phyloP scores from a whole-genome alignment of 2,797 vertebrate species.

The Masticophis lateralis region DNA sequence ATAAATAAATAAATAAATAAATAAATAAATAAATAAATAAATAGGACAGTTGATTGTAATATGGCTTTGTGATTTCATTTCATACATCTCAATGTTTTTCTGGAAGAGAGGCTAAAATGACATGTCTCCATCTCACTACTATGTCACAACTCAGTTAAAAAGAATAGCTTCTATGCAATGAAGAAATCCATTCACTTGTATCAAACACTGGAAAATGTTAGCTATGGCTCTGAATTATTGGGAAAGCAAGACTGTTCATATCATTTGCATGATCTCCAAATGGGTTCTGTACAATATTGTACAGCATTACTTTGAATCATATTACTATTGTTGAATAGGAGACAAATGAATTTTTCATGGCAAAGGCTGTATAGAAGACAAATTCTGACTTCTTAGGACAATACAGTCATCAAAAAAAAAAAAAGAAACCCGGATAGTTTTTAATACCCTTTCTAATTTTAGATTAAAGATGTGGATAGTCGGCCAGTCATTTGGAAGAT shows the following conservation, averaged over 20 bases:
- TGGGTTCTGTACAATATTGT: too few relatives aligned
- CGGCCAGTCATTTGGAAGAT: not conserved
- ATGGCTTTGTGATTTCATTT: not conserved
- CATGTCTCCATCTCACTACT: not conserved
- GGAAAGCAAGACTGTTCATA: not conserved
- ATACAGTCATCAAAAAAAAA: not conserved
- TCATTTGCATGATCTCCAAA: not conserved
- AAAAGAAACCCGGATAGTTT: not conserved
- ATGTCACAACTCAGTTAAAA: not conserved
- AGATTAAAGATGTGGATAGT: not conserved
- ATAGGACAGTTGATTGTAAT: not conserved
- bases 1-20: too few relatives aligned
- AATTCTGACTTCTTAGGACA: not conserved
- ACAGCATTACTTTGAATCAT: not conserved
- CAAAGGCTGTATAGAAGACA: not conserved
- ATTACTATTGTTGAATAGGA: not conserved
- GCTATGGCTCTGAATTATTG: not conserved
- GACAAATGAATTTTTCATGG: not conserved
- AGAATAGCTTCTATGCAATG: not conserved
- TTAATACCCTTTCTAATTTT: conserved; percentile 11
- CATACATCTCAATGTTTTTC: not conserved
- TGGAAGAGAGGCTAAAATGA: not conserved
- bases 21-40: too few relatives aligned
- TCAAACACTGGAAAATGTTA: not conserved
- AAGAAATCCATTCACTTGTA: not conserved